Base-by-base conservation (phyloP, 2,888 invertebrate species). In the Azorinus chamasolen region DNA sequence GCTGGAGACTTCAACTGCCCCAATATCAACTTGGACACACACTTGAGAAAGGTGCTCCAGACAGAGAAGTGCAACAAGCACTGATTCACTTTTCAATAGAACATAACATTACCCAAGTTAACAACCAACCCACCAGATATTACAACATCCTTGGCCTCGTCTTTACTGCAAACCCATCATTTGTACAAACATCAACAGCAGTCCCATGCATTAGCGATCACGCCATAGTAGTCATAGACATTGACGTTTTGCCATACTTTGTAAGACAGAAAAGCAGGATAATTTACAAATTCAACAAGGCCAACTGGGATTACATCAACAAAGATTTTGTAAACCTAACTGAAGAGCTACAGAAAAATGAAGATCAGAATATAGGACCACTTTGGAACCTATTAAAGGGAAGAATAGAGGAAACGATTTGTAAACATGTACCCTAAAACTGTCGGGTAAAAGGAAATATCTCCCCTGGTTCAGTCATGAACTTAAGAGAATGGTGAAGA, bases 1-100 rank as follows among this genome's bases (percentile, higher is more conserved):
- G 71, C 65, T 6, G 73, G 68, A 0, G 69, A 78, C 45, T 73
- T 78, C 59, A 78, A 73, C 62, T 78, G 78, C 39, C 78, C 73
- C 18, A 39, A 78, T 53, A 72, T 61, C 14, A 32, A 64, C 24
- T 80, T 65, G 73, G 16, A 41, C 5, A 69, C 43, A 18, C 54
- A 16, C 48, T 63, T 8, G 48, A 58, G 0, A 59, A 46, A 18
- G 57, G 69, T 22, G 73, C 62, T 1, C 18, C 61, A 8, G 69
- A 78, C 24, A 43, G 51, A 25, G 69, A 64, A 22, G 65, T 73
- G 5, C 73, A 78, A 32, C 77, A 74, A 41, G 70, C 66, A 6
- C 32, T 79, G 2, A 41, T 66, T 2, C 74, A 79, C 41, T 54
- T 74, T 5, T 61, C 58, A 1, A 53, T 69, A 5, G 69, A 62